Percentiles rank a stretch among this genome's conserved stretches.
Evolutionary conservation across 2,888 invertebrate species (phyloP).

Genomic region (Chloromyia formosa): DNA sequence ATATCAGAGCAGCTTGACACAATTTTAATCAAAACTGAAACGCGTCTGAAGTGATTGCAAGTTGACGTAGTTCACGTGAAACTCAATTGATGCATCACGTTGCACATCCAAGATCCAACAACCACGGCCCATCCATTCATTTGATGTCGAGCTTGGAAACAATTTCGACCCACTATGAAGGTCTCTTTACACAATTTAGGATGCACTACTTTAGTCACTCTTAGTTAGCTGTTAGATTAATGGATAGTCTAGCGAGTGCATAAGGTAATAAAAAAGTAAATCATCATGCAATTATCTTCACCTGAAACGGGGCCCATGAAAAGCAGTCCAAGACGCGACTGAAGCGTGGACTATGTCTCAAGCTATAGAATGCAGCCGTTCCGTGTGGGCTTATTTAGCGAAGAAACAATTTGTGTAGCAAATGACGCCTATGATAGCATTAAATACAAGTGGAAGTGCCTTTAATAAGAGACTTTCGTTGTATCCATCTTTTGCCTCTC

Average conservation of each 20-base stretch:
- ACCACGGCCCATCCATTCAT: background rate
- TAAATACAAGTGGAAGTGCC: background rate
- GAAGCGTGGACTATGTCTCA: background rate
- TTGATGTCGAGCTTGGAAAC: background rate
- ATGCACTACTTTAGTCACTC: background rate
- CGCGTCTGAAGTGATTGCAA: background rate
- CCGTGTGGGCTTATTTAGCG: background rate
- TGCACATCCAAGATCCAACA: background rate
- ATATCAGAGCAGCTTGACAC: background rate
- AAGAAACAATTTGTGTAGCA: background rate
- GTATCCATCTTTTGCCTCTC: background rate
- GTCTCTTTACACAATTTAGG: background rate
- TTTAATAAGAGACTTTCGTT: background rate
- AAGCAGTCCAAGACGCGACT: background rate
- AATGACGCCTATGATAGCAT: background rate
- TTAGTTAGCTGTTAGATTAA: background rate
- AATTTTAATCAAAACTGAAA: conserved; percentile 6
- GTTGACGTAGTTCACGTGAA: background rate
- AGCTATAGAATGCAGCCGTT: background rate
- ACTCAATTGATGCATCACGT: conserved; percentile 3
- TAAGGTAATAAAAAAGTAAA: background rate
- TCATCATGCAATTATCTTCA: background rate
- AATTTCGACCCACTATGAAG: background rate
- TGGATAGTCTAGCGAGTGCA: conserved; percentile 1
- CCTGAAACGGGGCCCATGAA: background rate